phyloP scores from a whole-genome alignment of 1,140 invertebrate genomes.

The Pissodes strobi region DNA sequence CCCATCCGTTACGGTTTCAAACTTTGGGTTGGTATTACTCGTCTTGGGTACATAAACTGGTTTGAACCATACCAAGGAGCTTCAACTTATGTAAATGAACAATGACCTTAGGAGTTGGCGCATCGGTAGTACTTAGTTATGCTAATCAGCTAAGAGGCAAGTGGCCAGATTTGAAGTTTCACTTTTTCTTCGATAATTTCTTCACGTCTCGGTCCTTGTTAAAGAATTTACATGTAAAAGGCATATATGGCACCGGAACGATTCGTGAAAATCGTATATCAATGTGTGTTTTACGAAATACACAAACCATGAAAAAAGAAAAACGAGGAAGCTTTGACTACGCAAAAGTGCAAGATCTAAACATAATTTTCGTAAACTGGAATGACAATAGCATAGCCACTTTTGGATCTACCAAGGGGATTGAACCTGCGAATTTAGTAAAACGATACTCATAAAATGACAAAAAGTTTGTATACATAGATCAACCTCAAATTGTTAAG shows the following conservation, averaged over 20 bases:
- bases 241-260: too few species aligned
- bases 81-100: not conserved
- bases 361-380: constrained; percentile 36
- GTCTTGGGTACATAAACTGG: constrained; percentile 37
- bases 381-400: constrained; percentile 40
- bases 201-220: too few species aligned
- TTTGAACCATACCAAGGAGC: constrained; percentile 42
- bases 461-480: constrained; percentile 39
- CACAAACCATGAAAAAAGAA: constrained; percentile 23
- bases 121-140: too few species aligned
- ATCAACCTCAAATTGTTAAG: constrained; percentile 42
- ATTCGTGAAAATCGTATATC: too few species aligned
- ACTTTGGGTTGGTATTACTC: constrained; percentile 41
- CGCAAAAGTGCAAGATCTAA: constrained; percentile 13
- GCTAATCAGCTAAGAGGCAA: constrained; percentile 31
- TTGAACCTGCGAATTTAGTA: too few species aligned
- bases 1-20: constrained; percentile 47
- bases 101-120: constrained; percentile 36
- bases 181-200: constrained; percentile 47
- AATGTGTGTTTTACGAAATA: constrained; percentile 3
- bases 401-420: constrained; percentile 27
- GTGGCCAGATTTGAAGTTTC: constrained; percentile 20
- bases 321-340: constrained; percentile 33
- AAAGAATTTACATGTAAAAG: constrained; percentile 26
- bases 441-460: too few species aligned